Base-by-base conservation (phyloP, 2,888 invertebrate species). In the Gymnosoma rotundatum region DNA sequence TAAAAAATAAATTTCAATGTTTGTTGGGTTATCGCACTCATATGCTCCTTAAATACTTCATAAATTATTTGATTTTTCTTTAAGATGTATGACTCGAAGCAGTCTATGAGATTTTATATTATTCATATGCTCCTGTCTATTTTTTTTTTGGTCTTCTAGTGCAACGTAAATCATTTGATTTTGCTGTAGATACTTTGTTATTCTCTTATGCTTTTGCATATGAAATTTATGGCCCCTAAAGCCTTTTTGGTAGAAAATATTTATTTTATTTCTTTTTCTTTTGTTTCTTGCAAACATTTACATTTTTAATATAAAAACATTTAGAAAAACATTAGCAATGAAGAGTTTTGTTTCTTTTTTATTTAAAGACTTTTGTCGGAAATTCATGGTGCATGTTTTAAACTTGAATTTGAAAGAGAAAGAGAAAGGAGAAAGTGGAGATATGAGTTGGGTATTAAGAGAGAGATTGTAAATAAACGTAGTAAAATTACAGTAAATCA, bases 251-350 rank as follows among this genome's bases (percentile, higher is more conserved):
- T 60, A 45, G 21, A 48, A 67, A 60, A 67, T 67, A 69, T 58
- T 66, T 67, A 52, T 42, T 67, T 66, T 48, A 54, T 61, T 10
- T 12, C 25, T 8, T 25, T 67, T 50, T 63, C 56, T 38, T 58
- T 52, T 42, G 6, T 52, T 21, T 73, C 14, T 56, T 14, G 42
- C 42, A 66, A 48, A 45, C 32, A 70, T 78, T 74, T 60, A 42
- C 6, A 50, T 67, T 79, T 73, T 66, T 25, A 60, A 66, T 21
- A 72, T 8, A 74, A 64, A 74, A 70, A 54, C 54, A 75, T 83
- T 83, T 75, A 75, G 70, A 75, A 83, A 75, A 80, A 80, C 83
- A 83, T 83, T 83, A 78, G 80, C 69, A 69, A 75, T 72, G 80
- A 61, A 66, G 38, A 38, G 50, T 69, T 67, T 76, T 50, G 12